Evolutionary conservation across 1,140 invertebrate species (phyloP).

Genomic region (Nasonia longicornis): DNA sequence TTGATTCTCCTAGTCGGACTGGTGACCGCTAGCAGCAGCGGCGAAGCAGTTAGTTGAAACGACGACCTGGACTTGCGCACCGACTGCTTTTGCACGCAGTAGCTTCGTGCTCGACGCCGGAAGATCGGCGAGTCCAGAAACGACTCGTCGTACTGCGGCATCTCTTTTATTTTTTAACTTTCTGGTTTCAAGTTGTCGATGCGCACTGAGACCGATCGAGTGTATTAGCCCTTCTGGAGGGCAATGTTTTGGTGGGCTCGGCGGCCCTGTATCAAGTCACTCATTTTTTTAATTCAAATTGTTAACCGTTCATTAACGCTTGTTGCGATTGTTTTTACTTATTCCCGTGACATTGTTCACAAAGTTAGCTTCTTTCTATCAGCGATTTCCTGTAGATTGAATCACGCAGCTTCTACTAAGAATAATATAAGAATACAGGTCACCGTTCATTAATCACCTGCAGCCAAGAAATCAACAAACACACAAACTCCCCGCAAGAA

Average conservation of each 20-base stretch:
- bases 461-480: background rate
- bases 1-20: slow-evolving; percentile 61
- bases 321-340: too few species aligned
- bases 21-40: slow-evolving; percentile 63
- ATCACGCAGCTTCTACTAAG: too few species aligned
- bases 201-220: background rate
- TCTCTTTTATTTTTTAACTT: slow-evolving; percentile 43
- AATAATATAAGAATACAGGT: background rate
- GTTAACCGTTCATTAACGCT: background rate
- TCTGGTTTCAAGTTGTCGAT: background rate
- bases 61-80: slow-evolving; percentile 64
- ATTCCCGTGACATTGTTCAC: too few species aligned
- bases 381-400: too few species aligned
- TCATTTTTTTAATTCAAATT: background rate
- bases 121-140: slow-evolving; percentile 65
- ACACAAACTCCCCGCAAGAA: background rate
- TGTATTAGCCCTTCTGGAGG: background rate
- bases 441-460: background rate
- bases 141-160: slow-evolving; percentile 67
- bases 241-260: background rate
- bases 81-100: slow-evolving; percentile 63
- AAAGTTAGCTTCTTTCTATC: too few species aligned
- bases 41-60: slow-evolving; percentile 62
- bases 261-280: background rate
- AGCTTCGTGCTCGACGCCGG: slow-evolving; percentile 65